Percentiles rank a stretch among this genome's conserved stretches.
These are phyloP conservation scores for Drymodes brunneopygia DNA, from an alignment of 2,113 vertebrate species.

Conservation along the genomic window DNA sequence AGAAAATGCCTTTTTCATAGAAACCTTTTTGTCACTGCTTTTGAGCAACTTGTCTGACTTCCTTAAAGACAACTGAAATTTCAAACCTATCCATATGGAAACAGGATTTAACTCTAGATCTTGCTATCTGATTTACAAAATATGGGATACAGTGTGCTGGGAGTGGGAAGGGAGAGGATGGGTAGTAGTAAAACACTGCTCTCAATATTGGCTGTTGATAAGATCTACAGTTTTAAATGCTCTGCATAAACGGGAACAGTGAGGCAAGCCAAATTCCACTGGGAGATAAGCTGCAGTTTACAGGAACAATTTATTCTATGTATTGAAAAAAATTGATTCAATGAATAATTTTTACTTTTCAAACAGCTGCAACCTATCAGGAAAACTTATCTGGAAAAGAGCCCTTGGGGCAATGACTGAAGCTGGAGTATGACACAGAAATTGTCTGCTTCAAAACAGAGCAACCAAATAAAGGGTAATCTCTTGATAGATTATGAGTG, in stretches of 20 bases:
- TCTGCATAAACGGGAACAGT: background rate
- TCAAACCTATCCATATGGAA: background rate
- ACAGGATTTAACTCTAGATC: background rate
- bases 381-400: background rate
- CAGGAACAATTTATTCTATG: background rate
- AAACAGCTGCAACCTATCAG: background rate
- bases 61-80: background rate
- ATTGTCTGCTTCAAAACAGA: background rate
- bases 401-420: background rate
- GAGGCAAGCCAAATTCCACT: background rate
- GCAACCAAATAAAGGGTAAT: conserved; percentile 7
- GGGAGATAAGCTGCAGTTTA: background rate
- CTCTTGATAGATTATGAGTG: background rate
- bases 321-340: background rate
- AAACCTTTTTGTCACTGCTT: background rate
- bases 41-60: background rate
- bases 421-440: background rate
- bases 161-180: background rate
- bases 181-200: background rate
- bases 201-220: background rate
- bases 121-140: background rate
- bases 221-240: background rate
- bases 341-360: background rate
- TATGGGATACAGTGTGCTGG: background rate
- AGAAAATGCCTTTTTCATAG: background rate